Conservation (phyloP, 2,113 vertebrate genomes). For the Aythya baeri region DNA sequence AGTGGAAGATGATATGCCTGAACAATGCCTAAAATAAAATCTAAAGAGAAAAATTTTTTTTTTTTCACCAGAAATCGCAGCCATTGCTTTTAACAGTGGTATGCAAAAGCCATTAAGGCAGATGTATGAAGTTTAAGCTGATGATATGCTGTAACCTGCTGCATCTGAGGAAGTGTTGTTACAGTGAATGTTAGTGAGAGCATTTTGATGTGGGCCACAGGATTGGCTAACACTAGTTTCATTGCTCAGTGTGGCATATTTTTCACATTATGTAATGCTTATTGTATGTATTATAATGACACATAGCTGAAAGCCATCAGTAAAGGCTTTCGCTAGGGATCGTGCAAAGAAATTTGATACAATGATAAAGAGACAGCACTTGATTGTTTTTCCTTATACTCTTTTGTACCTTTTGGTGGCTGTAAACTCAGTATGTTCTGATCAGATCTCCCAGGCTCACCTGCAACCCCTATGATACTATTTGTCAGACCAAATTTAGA, state of each 20-base stretch:
- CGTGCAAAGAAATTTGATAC: slow-evolving; percentile 19
- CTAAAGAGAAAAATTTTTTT: not conserved
- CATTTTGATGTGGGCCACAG: slow-evolving; percentile 36
- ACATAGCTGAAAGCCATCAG: slow-evolving; percentile 56
- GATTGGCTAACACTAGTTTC: slow-evolving; percentile 21
- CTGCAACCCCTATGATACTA: not conserved
- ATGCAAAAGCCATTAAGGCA: slow-evolving; percentile 54
- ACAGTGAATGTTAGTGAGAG: not conserved
- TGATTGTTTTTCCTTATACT: slow-evolving; percentile 48
- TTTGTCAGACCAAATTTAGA: slow-evolving; percentile 30
- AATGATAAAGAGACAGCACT: slow-evolving; percentile 50
- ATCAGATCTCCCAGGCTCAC: slow-evolving; percentile 23
- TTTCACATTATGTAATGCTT: slow-evolving; percentile 50
- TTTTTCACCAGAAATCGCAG: not conserved
- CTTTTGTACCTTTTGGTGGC: slow-evolving; percentile 2
- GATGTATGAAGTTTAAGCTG: slow-evolving; percentile 20
- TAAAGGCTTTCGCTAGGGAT: slow-evolving; percentile 33
- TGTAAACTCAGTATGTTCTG: not conserved
- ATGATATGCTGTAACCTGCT: slow-evolving; percentile 22
- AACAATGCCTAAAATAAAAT: not conserved
- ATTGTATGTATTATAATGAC: slow-evolving; percentile 37
- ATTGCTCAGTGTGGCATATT: slow-evolving; percentile 34
- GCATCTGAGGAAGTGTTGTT: slow-evolving; percentile 50
- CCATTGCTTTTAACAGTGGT: not conserved
- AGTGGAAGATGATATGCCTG: not conserved